Conservation (phyloP, 2,888 invertebrate genomes). For the Ischnus inquisitorius region DNA sequence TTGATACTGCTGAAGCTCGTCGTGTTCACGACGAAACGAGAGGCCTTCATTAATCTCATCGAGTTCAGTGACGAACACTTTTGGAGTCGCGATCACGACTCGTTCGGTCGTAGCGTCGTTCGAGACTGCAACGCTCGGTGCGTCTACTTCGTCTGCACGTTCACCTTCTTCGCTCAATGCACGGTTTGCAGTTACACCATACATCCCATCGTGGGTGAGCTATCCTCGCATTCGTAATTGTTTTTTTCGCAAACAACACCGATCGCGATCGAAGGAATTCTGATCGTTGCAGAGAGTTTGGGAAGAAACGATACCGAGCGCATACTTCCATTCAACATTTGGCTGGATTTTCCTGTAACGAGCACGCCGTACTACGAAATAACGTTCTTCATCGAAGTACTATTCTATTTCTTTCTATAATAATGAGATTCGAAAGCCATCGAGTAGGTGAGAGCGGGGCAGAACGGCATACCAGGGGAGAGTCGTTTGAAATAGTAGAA, state of each 20-base stretch:
- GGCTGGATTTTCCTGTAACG: constrained; percentile 68
- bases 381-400: constrained; percentile 71
- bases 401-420: background rate
- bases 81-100: constrained; percentile 63
- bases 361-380: constrained; percentile 73
- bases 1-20: constrained; percentile 61
- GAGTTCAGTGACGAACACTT: constrained; percentile 61
- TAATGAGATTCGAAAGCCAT: background rate
- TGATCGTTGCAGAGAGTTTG: constrained; percentile 65
- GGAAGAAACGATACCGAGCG: constrained; percentile 68
- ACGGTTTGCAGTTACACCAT: constrained; percentile 64
- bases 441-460: no score
- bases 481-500: no score
- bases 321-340: constrained; percentile 69
- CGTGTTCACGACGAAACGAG: constrained; percentile 56
- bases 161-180: constrained; percentile 64
- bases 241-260: background rate
- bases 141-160: constrained; percentile 59
- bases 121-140: constrained; percentile 57
- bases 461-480: no score
- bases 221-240: background rate
- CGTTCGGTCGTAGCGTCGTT: constrained; percentile 46
- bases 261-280: background rate
- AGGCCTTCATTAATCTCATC: constrained; percentile 62
- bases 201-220: constrained; percentile 65